Conservation (phyloP, 2,113 vertebrate species). For the Amphiprion percula region DNA sequence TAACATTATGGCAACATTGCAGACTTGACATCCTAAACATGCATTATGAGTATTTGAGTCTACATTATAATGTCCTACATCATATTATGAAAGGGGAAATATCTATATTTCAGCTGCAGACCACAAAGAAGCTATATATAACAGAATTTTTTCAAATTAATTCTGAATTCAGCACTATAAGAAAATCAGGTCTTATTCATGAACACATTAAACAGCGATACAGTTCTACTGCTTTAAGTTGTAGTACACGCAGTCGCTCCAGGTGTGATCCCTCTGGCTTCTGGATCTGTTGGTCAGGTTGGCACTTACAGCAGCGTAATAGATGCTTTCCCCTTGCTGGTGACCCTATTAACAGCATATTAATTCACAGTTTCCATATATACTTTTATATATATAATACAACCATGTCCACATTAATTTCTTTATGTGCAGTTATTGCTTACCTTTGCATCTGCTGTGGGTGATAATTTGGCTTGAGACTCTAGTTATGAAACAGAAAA, state of each 20-base stretch:
- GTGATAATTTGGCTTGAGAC: background rate
- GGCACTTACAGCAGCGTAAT: background rate
- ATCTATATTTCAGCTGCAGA: too few species aligned
- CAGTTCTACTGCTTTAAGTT: background rate
- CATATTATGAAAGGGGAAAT: too few species aligned
- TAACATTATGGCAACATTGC: too few species aligned
- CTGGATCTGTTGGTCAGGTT: background rate
- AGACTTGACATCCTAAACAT: too few species aligned
- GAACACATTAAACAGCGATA: background rate
- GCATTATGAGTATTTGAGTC: too few species aligned
- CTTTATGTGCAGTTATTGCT: background rate
- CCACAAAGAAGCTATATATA: too few species aligned
- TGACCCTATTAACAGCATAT: background rate
- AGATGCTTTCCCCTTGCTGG: background rate
- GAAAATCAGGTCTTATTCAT: background rate
- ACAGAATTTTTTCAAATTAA: too few species aligned
- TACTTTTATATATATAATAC: too few species aligned
- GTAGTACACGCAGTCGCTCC: slow-evolving; percentile 26
- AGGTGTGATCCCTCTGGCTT: background rate
- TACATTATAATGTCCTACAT: too few species aligned
- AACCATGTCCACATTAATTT: too few species aligned
- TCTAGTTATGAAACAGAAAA: background rate
- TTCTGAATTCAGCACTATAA: background rate
- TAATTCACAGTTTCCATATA: background rate
- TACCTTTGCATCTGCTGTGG: background rate